Base-by-base conservation (phyloP, 2,113 vertebrate species). In the Gallinago jamesoni region DNA sequence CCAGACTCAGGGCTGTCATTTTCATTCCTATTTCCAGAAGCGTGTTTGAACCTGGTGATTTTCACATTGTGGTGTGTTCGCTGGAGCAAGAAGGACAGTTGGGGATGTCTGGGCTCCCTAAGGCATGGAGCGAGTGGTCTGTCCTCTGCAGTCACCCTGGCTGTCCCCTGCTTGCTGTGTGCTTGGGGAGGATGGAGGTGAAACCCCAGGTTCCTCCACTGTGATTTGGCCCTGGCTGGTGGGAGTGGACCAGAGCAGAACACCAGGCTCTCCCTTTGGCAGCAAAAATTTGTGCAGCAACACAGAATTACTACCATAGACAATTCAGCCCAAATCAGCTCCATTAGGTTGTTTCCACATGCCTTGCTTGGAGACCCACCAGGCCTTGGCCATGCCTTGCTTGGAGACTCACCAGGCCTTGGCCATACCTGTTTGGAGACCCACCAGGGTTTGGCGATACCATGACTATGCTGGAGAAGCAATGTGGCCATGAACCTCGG, bases 51-150 rank as follows among this genome's bases (percentile, higher is more conserved):
- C 45, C n/a, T 19, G 55, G 19, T 41, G 25, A 14, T 87, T 64
- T 79, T 41, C 84, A 21, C 43, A 0, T 22, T 10, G 47, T 0
- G 12, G 10, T n/a, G 55, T 9, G 5, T 59, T 74, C 43, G 22
- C 33, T 57, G 43, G 25, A 74, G 66, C 88, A 41, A 33, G 43
- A 39, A 70, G 48, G 1, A 0, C 6, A 3, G 59, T 12, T 21
- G 62, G 77, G 41, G 23, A 10, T 31, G 23, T 5, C 22, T 2
- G 2, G 7, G 45, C 41, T 56, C 74, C 66, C 31, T 33, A 4
- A 28, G 52, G 39, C 16, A 2, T 12, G 14, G 4, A 4, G 11
- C 4, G 3, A 41, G 31, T 3, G 6, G 5, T 9, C 52, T 2
- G 12, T 72, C 27, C 43, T 33, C 78, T 41, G 13, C 28, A 1